Percentiles rank a stretch among this genome's conserved stretches.
Conservation (phyloP, 92 coral and sea anemone species). For the Siderastrea siderea region DNA sequence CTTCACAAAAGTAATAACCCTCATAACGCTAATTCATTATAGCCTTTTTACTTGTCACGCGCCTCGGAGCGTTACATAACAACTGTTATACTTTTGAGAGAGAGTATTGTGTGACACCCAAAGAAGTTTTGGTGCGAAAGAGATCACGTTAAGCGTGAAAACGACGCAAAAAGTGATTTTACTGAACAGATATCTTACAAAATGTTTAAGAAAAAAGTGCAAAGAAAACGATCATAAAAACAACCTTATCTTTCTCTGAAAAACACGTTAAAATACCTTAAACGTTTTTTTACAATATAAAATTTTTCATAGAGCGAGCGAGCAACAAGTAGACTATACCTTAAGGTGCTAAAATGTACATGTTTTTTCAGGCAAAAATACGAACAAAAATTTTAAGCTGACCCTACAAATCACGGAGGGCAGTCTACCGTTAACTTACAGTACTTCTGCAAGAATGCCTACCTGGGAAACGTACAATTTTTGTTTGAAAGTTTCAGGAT, state of each 20-base stretch:
- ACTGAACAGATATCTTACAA: background rate
- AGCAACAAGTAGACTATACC: background rate
- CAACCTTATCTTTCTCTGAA: background rate
- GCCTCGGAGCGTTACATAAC: no score
- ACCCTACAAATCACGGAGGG: background rate
- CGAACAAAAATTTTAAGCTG: background rate
- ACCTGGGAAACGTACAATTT: no score
- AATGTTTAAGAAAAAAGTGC: background rate
- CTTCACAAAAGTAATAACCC: no score
- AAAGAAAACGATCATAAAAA: background rate
- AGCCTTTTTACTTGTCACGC: no score
- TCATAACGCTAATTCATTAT: no score
- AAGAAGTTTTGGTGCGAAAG: no score
- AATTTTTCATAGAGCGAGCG: background rate
- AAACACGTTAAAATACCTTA: background rate
- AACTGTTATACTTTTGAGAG: no score
- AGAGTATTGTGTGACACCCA: no score
- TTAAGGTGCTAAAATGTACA: background rate
- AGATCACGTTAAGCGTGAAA: background rate
- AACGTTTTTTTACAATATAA: background rate
- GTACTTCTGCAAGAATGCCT: no score
- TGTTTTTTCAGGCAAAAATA: background rate
- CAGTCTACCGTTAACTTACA: background rate
- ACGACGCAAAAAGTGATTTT: background rate
- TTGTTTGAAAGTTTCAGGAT: no score